A percentile compares a stretch with the other conserved stretches of the same genome.
phyloP scores from a whole-genome alignment of 2,888 invertebrate species.

The Ichneumoninae sp. region DNA sequence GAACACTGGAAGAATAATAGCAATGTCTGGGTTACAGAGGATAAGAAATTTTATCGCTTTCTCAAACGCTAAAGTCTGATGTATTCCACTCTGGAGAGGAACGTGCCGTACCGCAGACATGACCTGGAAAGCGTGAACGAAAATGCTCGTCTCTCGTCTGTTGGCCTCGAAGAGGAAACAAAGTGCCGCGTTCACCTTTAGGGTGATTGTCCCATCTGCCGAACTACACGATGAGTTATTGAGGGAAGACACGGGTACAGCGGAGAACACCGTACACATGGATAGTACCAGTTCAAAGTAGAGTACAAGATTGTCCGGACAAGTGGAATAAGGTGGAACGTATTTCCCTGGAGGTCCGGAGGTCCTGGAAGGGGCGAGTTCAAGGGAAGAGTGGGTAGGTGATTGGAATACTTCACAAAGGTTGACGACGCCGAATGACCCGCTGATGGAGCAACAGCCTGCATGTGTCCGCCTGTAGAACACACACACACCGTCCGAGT shows the following conservation, averaged over 20 bases:
- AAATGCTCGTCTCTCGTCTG: slow-evolving; percentile 3
- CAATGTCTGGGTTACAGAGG: background rate
- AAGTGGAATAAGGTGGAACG: slow-evolving; percentile 26
- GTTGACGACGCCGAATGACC: slow-evolving; percentile 19
- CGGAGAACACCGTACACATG: background rate
- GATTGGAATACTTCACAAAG: slow-evolving; percentile 30
- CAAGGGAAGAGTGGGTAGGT: background rate
- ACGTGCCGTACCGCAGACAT: background rate
- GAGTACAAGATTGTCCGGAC: background rate
- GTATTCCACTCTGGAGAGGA: slow-evolving; percentile 2
- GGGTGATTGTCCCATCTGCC: slow-evolving; percentile 42
- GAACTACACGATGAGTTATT: slow-evolving; percentile 26
- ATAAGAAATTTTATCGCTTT: slow-evolving; percentile 4
- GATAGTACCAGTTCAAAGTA: background rate
- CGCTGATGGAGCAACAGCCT: background rate
- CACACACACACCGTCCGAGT: background rate
- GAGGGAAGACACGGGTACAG: background rate
- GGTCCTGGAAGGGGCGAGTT: background rate
- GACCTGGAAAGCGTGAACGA: slow-evolving; percentile 1
- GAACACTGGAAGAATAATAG: background rate
- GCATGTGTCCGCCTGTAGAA: background rate
- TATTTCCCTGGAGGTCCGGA: slow-evolving; percentile 20
- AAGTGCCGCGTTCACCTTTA: slow-evolving; percentile 1
- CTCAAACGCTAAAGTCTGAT: slow-evolving; percentile 3
- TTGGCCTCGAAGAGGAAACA: slow-evolving; percentile 14